Evolutionary conservation across 2,113 vertebrate genomes (phyloP), one percentile per base, ranked within the genome.

Genomic region (Laticauda laticaudata): DNA sequence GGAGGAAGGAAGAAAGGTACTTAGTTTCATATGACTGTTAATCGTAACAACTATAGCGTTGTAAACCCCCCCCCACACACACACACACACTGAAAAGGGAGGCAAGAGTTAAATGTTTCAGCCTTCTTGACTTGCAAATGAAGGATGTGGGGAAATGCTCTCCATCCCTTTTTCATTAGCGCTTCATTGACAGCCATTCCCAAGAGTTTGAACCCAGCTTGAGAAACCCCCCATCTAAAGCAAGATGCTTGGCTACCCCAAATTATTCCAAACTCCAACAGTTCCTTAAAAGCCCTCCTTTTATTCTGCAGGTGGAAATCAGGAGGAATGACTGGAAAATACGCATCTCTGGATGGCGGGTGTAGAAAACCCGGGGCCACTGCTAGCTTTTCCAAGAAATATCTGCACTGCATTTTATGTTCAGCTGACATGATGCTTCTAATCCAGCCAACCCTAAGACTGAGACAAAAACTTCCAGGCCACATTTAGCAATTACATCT

Each of bases 51-150:
- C 29, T 69, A 69, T 4, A 69, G 29, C n/a, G 61, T n/a, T 69
- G 29, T n/a, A 69, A 69, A 69, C 6, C 23, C 21, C 3, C 54
- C 1, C 54, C 54, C 54, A 15, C 54, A 54, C 54, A 54, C 54
- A 64, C 61, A 59, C 6, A 61, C 59, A 61, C 8, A 64, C 61
- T 14, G n/a, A 81, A 45, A 51, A 53, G 59, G 3, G 12, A 26
- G 20, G 92, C 87, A 57, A 56, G 92, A 89, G 64, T 88, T 69
- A 69, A 88, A 54, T 54, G 48, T 90, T 54, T 34, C 26, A 6
- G 23, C 56, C 26, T 89, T 20, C 88, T 90, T 85, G 92, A 92
- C 92, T 92, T 92, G 92, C 92, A 92, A 92, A 92, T 92, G 43
- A 88, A 48, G 11, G 61, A 23, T 4, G 24, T 64, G 21, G 26